Evolutionary conservation across 2,888 invertebrate genomes (phyloP).

Genomic region (Anarsia innoxiella): DNA sequence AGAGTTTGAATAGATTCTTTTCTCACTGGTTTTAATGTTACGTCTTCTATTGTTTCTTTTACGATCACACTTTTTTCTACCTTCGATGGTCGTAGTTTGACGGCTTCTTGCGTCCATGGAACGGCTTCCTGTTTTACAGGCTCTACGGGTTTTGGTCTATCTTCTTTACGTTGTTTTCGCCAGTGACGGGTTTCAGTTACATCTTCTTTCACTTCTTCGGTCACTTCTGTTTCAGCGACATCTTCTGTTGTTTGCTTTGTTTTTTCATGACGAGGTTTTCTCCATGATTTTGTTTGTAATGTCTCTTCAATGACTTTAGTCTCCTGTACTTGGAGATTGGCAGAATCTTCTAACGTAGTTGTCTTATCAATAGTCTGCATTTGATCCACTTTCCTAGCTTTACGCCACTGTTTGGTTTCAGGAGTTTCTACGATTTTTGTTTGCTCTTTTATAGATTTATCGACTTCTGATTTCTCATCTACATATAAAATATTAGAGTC

Average conservation of each 20-base stretch:
- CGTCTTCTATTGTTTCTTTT: constrained; percentile 70
- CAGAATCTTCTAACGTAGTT: constrained; percentile 3
- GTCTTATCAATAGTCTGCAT: constrained; percentile 8
- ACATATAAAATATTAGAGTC: constrained; percentile 25
- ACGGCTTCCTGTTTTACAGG: constrained; percentile 47
- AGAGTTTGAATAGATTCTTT: constrained; percentile 52
- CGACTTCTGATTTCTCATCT: constrained; percentile 19
- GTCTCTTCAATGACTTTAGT: constrained; percentile 1
- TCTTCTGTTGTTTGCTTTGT: constrained; percentile 17
- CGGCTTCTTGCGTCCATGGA: constrained; percentile 78
- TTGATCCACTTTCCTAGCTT: constrained; percentile 6
- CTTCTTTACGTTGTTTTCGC: constrained; percentile 26
- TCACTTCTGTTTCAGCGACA: constrained; percentile 10
- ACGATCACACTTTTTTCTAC: constrained; percentile 69
- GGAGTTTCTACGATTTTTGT: constrained; percentile 2
- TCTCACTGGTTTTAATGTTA: constrained; percentile 47
- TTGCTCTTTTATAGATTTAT: constrained; percentile 13
- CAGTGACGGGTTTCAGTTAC: constrained; percentile 13
- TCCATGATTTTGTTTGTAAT: constrained; percentile 17
- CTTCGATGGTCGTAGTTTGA: constrained; percentile 76
- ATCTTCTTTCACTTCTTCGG: constrained; percentile 15
- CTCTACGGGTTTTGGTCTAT: constrained; percentile 21
- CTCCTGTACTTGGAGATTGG: constrained; percentile 4
- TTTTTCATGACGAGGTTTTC: constrained; percentile 11
- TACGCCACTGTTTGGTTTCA: constrained; percentile 18